Conservation (phyloP, 2,113 vertebrate species). For the Glaucomys volans region DNA sequence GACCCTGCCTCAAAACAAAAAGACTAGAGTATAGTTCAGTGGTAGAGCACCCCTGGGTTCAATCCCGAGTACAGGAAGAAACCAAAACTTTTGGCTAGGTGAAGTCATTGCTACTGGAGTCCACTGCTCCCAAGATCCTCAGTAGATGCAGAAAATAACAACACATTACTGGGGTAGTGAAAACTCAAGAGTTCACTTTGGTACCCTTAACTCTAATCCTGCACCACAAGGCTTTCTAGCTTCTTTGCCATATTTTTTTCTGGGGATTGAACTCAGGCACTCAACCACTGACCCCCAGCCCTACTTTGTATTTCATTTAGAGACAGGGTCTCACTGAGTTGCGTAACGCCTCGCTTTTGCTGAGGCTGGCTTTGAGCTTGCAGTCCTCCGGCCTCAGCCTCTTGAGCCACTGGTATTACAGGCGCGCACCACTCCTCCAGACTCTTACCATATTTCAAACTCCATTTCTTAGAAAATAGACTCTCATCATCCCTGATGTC, state of each 20-base stretch:
- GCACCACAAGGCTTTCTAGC: not conserved
- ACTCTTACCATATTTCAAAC: not conserved
- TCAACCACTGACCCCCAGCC: no score
- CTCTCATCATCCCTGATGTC: accelerated
- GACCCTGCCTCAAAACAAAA: not conserved
- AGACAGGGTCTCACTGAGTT: no score
- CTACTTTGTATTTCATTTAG: no score
- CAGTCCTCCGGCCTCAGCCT: no score
- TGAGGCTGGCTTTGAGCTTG: no score
- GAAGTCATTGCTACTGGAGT: not conserved
- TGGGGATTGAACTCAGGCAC: no score
- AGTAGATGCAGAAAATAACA: not conserved
- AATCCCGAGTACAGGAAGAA: not conserved
- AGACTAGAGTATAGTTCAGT: not conserved
- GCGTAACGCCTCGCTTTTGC: no score
- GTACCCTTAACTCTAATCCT: not conserved
- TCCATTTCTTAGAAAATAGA: not conserved
- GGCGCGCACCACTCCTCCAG: no score
- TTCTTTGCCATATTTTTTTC: not conserved
- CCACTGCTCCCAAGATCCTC: not conserved
- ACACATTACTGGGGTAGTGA: accelerated
- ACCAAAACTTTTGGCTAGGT: not conserved
- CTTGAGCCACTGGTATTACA: no score
- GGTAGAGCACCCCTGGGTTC: not conserved
- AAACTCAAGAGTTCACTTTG: not conserved